Evolutionary conservation across 2,113 vertebrate genomes (phyloP).

Genomic region (Pollimyrus isidori): DNA sequence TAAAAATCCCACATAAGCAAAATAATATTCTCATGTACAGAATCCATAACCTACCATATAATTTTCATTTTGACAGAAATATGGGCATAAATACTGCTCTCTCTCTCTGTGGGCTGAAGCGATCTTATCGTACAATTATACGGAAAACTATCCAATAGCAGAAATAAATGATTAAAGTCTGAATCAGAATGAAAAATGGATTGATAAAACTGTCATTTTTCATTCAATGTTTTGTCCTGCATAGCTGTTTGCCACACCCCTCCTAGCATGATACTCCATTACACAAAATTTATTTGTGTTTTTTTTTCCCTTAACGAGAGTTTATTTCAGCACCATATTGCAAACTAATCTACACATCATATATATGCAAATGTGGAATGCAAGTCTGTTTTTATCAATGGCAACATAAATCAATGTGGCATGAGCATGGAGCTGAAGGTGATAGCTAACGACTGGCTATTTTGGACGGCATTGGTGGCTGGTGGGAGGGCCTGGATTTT

Average conservation of each 20-base stretch:
- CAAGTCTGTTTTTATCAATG: background rate
- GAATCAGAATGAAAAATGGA: constrained; percentile 6
- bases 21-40: background rate
- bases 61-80: background rate
- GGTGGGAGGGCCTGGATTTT: background rate
- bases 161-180: background rate
- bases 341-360: background rate
- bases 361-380: background rate
- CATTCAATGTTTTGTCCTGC: background rate
- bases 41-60: background rate
- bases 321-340: background rate
- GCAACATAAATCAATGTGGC: background rate
- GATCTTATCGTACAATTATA: background rate
- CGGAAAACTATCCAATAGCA: background rate
- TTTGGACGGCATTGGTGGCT: background rate
- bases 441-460: background rate
- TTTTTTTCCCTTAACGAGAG: background rate
- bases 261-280: background rate
- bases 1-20: background rate
- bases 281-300: background rate
- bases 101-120: background rate
- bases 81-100: background rate
- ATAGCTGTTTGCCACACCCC: background rate
- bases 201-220: constrained; percentile 3
- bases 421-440: background rate